Evolutionary conservation across 2,888 invertebrate species (phyloP).

Genomic region (Muschampia staudingeri): DNA sequence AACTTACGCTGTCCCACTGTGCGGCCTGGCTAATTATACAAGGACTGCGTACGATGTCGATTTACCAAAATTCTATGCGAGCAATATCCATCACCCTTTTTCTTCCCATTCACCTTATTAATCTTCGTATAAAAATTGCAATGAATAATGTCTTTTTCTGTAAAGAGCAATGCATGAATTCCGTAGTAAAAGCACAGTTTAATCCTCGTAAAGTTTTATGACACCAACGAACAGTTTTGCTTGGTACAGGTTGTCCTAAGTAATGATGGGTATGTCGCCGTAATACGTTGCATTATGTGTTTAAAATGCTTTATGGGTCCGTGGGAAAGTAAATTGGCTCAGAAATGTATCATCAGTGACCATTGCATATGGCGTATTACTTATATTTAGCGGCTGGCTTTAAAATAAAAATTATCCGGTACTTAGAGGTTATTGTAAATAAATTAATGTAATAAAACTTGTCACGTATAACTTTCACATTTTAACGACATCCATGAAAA

Average conservation of each 20-base stretch:
- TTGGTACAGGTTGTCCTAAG: slow-evolving; percentile 69
- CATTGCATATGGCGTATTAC: slow-evolving; percentile 26
- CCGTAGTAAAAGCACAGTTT: slow-evolving; percentile 67
- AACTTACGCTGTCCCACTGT: slow-evolving; percentile 69
- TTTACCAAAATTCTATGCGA: slow-evolving; percentile 18
- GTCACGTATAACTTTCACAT: slow-evolving; percentile 26
- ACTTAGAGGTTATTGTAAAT: not conserved
- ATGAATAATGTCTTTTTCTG: too few species aligned
- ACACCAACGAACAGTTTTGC: slow-evolving; percentile 71
- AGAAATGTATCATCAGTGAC: slow-evolving; percentile 42
- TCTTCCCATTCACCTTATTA: not conserved
- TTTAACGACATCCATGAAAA: slow-evolving; percentile 11
- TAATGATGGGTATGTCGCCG: slow-evolving; percentile 70
- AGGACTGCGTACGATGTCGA: not conserved
- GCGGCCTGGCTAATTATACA: slow-evolving; percentile 60
- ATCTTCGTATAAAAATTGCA: not conserved
- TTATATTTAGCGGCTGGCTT: slow-evolving; percentile 21
- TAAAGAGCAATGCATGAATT: not conserved
- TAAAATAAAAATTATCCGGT: slow-evolving; percentile 14
- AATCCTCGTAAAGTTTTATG: slow-evolving; percentile 81
- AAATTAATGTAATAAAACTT: slow-evolving; percentile 15
- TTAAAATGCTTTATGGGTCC: slow-evolving; percentile 59
- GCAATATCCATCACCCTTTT: not conserved
- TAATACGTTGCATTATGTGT: slow-evolving; percentile 61
- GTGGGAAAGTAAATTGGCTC: slow-evolving; percentile 65